Conservation (phyloP, 2,888 invertebrate species). For the Agrypnus murinus region DNA sequence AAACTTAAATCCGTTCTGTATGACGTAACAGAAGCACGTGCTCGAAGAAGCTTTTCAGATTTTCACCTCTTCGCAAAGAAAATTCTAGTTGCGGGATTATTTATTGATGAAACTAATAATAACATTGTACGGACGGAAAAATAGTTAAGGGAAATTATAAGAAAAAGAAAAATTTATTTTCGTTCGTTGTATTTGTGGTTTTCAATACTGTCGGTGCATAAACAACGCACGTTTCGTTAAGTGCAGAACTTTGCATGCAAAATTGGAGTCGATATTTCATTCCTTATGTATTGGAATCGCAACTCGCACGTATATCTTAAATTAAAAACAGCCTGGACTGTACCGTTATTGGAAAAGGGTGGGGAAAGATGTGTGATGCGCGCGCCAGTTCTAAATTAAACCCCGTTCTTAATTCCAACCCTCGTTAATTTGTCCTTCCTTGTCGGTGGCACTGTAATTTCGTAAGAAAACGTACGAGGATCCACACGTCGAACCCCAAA, state of each 20-base stretch:
- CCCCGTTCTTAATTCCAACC: constrained; percentile 66
- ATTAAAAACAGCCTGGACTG: constrained; percentile 65
- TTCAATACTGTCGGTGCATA: constrained; percentile 50
- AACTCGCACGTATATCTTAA: constrained; percentile 63
- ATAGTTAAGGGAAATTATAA: not conserved
- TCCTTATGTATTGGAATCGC: constrained; percentile 57
- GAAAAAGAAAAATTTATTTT: constrained; percentile 10
- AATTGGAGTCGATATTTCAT: constrained; percentile 61
- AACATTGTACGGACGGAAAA: not conserved
- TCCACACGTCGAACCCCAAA: constrained; percentile 59
- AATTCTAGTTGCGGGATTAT: not conserved
- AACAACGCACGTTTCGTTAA: constrained; percentile 55
- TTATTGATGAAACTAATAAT: not conserved
- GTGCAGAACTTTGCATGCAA: constrained; percentile 57
- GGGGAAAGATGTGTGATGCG: constrained; percentile 62
- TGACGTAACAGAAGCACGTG: constrained; percentile 28
- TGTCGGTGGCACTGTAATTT: constrained; percentile 52
- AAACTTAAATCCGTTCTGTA: constrained; percentile 27
- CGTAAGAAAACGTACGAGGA: constrained; percentile 52
- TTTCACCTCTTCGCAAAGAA: not conserved
- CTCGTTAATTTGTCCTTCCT: constrained; percentile 62
- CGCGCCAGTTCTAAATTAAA: constrained; percentile 65
- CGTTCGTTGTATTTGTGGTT: constrained; percentile 39
- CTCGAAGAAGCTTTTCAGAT: constrained; percentile 6
- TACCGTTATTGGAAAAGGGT: constrained; percentile 60